Evolutionary conservation across 2,888 invertebrate genomes (phyloP).

Genomic region (Ctena decussata): DNA sequence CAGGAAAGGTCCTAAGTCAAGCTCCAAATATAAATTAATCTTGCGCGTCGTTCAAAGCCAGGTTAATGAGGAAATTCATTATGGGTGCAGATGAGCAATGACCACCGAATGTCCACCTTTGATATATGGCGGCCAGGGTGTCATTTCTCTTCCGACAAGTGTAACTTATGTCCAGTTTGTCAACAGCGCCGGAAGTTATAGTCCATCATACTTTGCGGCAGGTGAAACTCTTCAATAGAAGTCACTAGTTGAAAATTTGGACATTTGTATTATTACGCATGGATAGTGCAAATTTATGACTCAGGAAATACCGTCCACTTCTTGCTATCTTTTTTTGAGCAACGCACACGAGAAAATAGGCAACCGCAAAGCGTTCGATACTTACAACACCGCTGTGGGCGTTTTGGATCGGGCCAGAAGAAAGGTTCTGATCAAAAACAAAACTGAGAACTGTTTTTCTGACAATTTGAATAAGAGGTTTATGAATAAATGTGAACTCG

Average conservation of each 20-base stretch:
- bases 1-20: constrained; percentile 41
- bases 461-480: no score
- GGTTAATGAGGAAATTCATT: constrained; percentile 57
- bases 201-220: constrained; percentile 19
- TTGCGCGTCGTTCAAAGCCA: constrained; percentile 56
- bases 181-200: constrained; percentile 7
- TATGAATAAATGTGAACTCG: no score
- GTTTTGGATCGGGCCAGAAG: no score
- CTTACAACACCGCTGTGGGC: no score
- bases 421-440: no score
- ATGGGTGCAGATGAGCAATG: constrained; percentile 58
- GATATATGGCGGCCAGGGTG: constrained; percentile 61
- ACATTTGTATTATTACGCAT: background rate
- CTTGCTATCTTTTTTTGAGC: background rate
- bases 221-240: constrained; percentile 3
- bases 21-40: constrained; percentile 38
- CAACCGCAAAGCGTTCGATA: no score
- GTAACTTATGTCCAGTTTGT: constrained; percentile 14
- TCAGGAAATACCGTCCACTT: background rate
- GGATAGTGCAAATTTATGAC: background rate
- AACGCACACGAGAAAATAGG: no score
- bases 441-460: no score
- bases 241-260: background rate
- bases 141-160: constrained; percentile 47
- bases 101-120: constrained; percentile 60